phyloP scores from a whole-genome alignment of 92 coral and sea anemone species.

The Phenganax stokvisi region DNA sequence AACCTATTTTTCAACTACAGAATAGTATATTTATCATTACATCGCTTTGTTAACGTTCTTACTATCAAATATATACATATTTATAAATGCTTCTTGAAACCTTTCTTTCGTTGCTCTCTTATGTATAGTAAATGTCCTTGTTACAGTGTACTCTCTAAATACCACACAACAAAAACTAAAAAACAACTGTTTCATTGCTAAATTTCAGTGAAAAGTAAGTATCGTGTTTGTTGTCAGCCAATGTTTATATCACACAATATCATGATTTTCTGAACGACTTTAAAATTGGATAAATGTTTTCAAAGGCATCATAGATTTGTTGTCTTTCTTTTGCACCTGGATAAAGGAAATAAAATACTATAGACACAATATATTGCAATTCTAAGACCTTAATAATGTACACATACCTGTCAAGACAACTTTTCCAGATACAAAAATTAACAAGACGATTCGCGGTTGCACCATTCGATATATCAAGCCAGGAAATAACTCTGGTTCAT shows the following conservation, averaged over 20 bases:
- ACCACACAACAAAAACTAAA: background rate
- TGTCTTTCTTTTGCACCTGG: slow-evolving; percentile 92
- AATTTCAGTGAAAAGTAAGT: background rate
- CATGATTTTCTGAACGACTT: slow-evolving; percentile 96
- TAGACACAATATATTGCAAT: background rate
- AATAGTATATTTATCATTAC: too few species aligned
- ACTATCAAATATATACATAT: too few species aligned
- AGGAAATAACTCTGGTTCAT: slow-evolving; percentile 97
- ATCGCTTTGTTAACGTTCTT: too few species aligned
- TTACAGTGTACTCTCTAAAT: too few species aligned
- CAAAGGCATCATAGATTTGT: slow-evolving; percentile 98
- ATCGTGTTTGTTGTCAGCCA: background rate
- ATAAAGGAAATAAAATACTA: background rate
- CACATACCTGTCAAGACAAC: slow-evolving; percentile 82
- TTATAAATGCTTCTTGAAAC: too few species aligned
- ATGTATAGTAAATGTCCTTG: too few species aligned
- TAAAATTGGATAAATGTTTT: slow-evolving; percentile 92
- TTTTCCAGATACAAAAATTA: slow-evolving; percentile 95
- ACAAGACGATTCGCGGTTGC: slow-evolving; percentile 89
- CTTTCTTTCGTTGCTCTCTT: too few species aligned
- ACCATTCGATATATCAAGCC: slow-evolving; percentile 98
- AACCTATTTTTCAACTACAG: too few species aligned
- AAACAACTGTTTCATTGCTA: background rate
- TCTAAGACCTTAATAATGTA: background rate
- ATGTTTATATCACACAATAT: slow-evolving; percentile 1